phyloP scores from a whole-genome alignment of 2,113 vertebrate genomes.

The Lagopus muta region DNA sequence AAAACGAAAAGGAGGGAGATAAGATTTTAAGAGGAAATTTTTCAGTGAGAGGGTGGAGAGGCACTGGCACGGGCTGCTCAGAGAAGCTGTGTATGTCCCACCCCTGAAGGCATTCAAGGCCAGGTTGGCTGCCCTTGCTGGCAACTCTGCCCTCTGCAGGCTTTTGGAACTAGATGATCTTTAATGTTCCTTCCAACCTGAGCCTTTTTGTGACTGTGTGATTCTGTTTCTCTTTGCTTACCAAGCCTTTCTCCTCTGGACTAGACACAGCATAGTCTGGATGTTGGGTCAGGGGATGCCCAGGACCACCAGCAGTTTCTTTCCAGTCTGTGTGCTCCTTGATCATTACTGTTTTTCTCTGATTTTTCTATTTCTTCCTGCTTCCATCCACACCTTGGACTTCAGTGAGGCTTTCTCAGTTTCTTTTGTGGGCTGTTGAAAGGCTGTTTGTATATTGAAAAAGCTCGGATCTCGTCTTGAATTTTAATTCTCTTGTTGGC shows the following conservation, averaged over 20 bases:
- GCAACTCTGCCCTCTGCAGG: too few relatives aligned
- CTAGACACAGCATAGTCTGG: not conserved
- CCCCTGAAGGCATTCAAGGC: too few relatives aligned
- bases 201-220: too few relatives aligned
- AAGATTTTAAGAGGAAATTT: too few relatives aligned
- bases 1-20: too few relatives aligned
- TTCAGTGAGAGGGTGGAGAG: too few relatives aligned
- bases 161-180: too few relatives aligned
- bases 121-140: too few relatives aligned
- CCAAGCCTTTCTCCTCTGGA: rapidly evolving
- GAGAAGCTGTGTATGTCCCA: too few relatives aligned
- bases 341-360: not conserved
- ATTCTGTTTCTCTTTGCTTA: not conserved
- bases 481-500: not conserved
- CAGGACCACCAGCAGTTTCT: not conserved
- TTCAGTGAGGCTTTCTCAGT: not conserved
- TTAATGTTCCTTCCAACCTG: too few relatives aligned
- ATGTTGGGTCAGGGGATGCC: not conserved
- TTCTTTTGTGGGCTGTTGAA: not conserved
- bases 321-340: not conserved
- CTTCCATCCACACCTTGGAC: not conserved
- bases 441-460: not conserved
- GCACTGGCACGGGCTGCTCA: too few relatives aligned
- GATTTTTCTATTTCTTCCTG: not conserved
- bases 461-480: not conserved